These are phyloP conservation scores for Emmelina monodactyla DNA, from an alignment of 2,888 invertebrate species.

Conservation along the genomic window DNA sequence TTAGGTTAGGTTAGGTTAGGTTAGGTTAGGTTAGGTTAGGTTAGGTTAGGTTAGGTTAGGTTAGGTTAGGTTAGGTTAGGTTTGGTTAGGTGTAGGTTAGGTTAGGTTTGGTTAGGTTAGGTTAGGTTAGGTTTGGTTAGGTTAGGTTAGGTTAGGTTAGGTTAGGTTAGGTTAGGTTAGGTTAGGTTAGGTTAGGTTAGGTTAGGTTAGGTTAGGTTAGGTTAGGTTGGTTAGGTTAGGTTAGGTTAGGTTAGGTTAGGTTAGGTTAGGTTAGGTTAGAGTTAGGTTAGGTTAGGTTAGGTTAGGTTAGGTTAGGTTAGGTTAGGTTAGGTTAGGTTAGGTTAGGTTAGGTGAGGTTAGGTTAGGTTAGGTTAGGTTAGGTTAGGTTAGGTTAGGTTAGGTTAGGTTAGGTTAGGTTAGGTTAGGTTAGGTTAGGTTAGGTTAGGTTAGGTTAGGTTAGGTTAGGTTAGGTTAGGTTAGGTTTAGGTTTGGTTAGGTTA, in stretches of 20 bases:
- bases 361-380: constrained; percentile 12
- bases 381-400: constrained; percentile 15
- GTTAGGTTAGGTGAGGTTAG: constrained; percentile 17
- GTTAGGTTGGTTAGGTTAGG: too few relatives aligned
- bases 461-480: constrained; percentile 17
- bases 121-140: constrained; percentile 17
- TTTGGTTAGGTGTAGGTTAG: too few relatives aligned
- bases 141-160: constrained; percentile 17
- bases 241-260: too few relatives aligned
- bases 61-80: constrained; percentile 9
- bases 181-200: constrained; percentile 12
- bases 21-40: constrained; percentile 13
- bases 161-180: constrained; percentile 16
- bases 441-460: constrained; percentile 15
- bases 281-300: too few relatives aligned
- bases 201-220: too few relatives aligned
- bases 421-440: constrained; percentile 16
- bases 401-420: constrained; percentile 17
- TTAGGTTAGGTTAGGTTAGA: too few relatives aligned
- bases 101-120: constrained; percentile 18
- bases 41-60: constrained; percentile 11
- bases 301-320: constrained; percentile 21
- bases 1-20: constrained; percentile 13
- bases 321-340: constrained; percentile 20
- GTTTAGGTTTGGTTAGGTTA: constrained; percentile 19